Conservation (phyloP, 2,888 invertebrate genomes). For the Thysanoteuthis rhombus region DNA sequence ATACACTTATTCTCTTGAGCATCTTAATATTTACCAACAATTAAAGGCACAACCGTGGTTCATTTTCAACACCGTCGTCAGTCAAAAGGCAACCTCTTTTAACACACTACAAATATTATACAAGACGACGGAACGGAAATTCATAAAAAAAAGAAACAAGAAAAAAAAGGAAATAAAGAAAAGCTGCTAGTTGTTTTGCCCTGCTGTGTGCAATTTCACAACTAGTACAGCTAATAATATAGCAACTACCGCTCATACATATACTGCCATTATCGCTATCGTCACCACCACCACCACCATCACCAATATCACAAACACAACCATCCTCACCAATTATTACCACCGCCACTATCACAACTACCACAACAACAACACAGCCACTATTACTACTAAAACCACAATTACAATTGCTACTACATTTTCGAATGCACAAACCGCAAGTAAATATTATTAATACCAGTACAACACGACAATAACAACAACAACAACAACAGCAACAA, state of each 20-base stretch:
- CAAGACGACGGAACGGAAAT: not conserved
- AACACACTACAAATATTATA: not conserved
- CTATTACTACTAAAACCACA: not conserved
- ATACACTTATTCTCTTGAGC: not conserved
- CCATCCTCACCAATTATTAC: not conserved
- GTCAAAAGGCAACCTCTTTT: not conserved
- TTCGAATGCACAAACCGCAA: not conserved
- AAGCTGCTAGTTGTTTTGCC: not conserved
- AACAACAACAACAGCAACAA: not conserved
- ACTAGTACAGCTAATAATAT: not conserved
- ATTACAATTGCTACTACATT: not conserved
- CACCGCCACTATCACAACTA: not conserved
- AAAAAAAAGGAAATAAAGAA: not conserved
- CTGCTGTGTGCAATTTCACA: not conserved
- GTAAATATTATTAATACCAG: not conserved
- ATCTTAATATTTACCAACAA: too few relatives aligned
- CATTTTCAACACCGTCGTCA: not conserved
- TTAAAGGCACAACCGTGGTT: not conserved
- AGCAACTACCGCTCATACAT: not conserved
- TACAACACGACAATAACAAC: not conserved
- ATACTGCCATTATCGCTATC: not conserved
- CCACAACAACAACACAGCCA: not conserved
- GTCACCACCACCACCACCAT: constrained; percentile 15
- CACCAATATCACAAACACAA: not conserved
- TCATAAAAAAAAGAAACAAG: not conserved